phyloP scores from a whole-genome alignment of 92 coral and sea anemone genomes.

The Galaxea fascicularis region DNA sequence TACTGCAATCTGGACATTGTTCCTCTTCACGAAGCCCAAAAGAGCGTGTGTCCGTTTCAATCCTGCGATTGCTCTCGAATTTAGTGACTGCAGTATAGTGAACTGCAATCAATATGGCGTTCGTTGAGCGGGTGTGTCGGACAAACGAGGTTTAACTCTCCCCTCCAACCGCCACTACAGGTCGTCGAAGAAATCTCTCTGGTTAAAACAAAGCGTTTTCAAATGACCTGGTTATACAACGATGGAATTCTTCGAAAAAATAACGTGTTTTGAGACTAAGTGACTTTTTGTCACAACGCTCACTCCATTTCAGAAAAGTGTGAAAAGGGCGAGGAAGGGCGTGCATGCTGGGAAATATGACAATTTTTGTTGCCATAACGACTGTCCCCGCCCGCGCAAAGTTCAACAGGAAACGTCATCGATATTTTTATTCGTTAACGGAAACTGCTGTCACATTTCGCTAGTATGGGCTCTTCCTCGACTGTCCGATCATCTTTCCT shows the following conservation, averaged over 20 bases:
- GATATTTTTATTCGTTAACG: constrained; percentile 21
- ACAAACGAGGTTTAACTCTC: not conserved
- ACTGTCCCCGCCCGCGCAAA: constrained; percentile 36
- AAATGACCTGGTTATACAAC: too few relatives aligned
- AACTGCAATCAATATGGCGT: constrained; percentile 44
- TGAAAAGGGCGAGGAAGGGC: constrained; percentile 39
- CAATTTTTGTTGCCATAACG: constrained; percentile 71
- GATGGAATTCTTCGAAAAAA: not conserved
- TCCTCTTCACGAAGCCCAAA: not conserved
- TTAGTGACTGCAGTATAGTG: constrained; percentile 4
- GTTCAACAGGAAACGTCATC: constrained; percentile 30
- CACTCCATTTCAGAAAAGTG: constrained; percentile 30
- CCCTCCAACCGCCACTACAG: not conserved
- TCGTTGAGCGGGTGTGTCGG: constrained; percentile 51
- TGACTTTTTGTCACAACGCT: constrained; percentile 21
- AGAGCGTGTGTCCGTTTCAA: not conserved
- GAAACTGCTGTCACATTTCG: not conserved
- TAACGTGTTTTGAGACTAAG: not conserved
- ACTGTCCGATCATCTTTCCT: too few relatives aligned
- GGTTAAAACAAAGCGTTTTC: not conserved
- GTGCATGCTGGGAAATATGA: constrained; percentile 76
- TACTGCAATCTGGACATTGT: constrained; percentile 29
- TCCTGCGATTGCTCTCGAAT: not conserved
- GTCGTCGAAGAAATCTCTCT: not conserved
- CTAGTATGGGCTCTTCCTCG: too few relatives aligned